Percentiles rank a stretch among this genome's conserved stretches.
phyloP scores from a whole-genome alignment of 2,113 vertebrate genomes.

The Tachysurus fulvidraco region DNA sequence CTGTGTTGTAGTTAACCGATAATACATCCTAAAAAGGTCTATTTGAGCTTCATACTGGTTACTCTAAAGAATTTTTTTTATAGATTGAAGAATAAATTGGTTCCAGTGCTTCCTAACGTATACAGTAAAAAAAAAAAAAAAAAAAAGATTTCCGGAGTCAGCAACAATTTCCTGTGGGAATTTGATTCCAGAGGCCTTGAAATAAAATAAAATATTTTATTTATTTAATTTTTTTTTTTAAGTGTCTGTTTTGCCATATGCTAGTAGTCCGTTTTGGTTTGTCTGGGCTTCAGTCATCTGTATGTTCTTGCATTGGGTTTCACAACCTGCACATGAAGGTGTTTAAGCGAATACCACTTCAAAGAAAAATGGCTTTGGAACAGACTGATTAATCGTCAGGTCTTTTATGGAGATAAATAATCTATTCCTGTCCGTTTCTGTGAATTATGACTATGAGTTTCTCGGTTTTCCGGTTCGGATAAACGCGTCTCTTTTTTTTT shows the following conservation, averaged over 20 bases:
- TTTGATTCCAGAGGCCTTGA: slow-evolving; percentile 13
- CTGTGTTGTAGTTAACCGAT: not conserved
- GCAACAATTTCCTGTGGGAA: slow-evolving; percentile 42
- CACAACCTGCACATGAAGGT: slow-evolving; percentile 45
- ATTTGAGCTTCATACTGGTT: not conserved
- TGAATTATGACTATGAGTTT: slow-evolving; percentile 41
- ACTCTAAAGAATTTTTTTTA: not conserved
- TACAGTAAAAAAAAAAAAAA: too few relatives aligned
- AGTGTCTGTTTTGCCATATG: slow-evolving; percentile 13
- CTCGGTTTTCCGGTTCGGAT: slow-evolving; percentile 36
- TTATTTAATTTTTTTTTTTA: not conserved
- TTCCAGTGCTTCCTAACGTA: slow-evolving; percentile 28
- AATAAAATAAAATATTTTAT: too few relatives aligned
- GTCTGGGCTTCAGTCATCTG: slow-evolving; percentile 33
- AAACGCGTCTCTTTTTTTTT: slow-evolving; percentile 10
- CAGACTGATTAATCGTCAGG: slow-evolving; percentile 45
- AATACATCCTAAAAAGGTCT: slow-evolving; percentile 2
- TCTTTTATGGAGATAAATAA: slow-evolving; percentile 23
- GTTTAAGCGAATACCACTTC: slow-evolving; percentile 39
- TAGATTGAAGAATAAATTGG: not conserved
- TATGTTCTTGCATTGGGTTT: slow-evolving; percentile 45
- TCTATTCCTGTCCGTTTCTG: slow-evolving; percentile 40
- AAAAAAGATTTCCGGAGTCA: too few relatives aligned
- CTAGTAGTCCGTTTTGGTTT: slow-evolving; percentile 39
- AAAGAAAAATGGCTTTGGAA: slow-evolving; percentile 43